Percentiles rank a stretch among this genome's conserved stretches.
Conservation (phyloP, 2,113 vertebrate species). For the Emydura subglobosa region DNA sequence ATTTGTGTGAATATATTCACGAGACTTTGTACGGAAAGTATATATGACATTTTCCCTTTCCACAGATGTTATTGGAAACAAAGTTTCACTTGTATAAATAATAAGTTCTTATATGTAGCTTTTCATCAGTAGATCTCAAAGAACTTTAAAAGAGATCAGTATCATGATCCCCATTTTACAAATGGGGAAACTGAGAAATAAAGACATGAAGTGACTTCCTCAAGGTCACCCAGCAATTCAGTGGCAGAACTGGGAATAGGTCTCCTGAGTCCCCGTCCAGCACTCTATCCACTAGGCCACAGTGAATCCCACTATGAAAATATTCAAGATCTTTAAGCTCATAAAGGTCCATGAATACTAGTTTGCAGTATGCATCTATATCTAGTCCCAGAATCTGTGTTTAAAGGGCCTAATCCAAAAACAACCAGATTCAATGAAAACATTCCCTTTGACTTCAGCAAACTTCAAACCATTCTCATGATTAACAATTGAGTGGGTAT, state of each 20-base stretch:
- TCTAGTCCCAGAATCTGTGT: neutral
- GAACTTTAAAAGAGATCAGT: neutral
- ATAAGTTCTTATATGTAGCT: neutral
- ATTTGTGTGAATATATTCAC: neutral
- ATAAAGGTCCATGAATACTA: neutral
- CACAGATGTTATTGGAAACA: neutral
- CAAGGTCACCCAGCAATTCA: neutral
- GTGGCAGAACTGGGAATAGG: neutral
- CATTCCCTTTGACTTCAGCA: neutral
- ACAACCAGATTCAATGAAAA: neutral
- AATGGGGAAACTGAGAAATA: neutral
- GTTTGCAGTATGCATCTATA: neutral
- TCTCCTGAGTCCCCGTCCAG: neutral
- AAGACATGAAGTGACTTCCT: neutral
- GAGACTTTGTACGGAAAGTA: neutral
- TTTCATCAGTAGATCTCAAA: neutral
- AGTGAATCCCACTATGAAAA: neutral
- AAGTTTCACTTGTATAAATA: neutral
- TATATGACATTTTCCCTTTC: neutral
- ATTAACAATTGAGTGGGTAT: neutral
- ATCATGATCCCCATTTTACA: neutral
- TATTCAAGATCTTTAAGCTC: neutral
- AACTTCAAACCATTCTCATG: accelerated
- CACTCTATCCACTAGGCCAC: neutral
- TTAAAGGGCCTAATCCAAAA: neutral